Evolutionary conservation across 1,140 invertebrate species (phyloP), one percentile per base, ranked within the genome.

Genomic region (Colletes latitarsis): DNA sequence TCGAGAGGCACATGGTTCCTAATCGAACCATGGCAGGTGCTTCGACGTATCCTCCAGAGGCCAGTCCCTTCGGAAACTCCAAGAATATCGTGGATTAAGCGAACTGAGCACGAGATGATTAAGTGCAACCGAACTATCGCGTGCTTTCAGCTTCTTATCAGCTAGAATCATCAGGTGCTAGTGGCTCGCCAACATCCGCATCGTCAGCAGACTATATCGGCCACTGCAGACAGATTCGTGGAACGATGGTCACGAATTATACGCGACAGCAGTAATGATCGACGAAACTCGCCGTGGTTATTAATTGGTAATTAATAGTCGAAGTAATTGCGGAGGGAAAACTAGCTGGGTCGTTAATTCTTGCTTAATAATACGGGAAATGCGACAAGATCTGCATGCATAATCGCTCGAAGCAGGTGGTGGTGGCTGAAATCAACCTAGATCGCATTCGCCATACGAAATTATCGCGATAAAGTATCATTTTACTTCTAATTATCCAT

Each of bases 301-400:
- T 78, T 78, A 62, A 72, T 71, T 62, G 58, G 2, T 72, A 21
- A 63, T 72, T 78, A 78, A 63, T 63, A 63, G 58, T 39, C 21
- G 43, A 63, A 19, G 52, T 64, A 64, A 63, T 77, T 58, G 53
- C 43, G 3, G 14, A 4, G 14, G 30, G 6, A 63, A 72, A 78
- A 72, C 41, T 71, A 21, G 0, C 19, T 14, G 69, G 68, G n/a
- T 78, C 69, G 76, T 78, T 78, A 72, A 21, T 17, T 49, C 30
- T 15, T 19, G 68, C 39, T 72, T 63, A 72, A 72, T 78, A 78
- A 78, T 78, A 72, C 46, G 69, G 76, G 76, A 78, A 78, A 78
- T 14, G 49, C 58, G 76, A 78, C 76, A 78, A 78, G 76, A 78
- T 78, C 76, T 78, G 58, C 76, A 78, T 78, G 58, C 58, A 30